Percentiles rank a stretch among this genome's conserved stretches.
Conservation (phyloP, 1,140 invertebrate species). For the Trinorchestia longiramus region DNA sequence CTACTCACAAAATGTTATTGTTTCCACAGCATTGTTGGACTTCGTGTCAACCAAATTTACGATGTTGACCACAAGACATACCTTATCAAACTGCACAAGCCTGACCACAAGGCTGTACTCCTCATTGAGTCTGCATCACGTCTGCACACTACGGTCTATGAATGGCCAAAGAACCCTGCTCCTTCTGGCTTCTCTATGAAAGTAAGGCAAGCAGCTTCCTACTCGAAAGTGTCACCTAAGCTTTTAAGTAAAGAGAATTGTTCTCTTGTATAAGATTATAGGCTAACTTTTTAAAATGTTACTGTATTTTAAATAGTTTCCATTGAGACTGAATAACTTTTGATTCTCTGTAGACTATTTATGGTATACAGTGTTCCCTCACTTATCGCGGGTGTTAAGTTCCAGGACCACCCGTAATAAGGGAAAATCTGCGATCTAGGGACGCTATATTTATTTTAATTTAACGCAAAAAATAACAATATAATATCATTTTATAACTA, state of each 20-base stretch:
- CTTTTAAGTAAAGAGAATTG: neutral
- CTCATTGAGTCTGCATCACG: slow-evolving; percentile 94
- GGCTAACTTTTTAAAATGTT: neutral
- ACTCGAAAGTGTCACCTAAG: neutral
- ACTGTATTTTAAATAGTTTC: neutral
- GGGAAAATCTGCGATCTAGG: too few species aligned
- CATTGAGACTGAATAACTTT: neutral
- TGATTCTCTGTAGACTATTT: too few species aligned
- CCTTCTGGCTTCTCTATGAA: slow-evolving; percentile 96
- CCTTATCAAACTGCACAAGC: slow-evolving; percentile 87
- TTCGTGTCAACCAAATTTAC: slow-evolving; percentile 97
- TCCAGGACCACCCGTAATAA: too few species aligned
- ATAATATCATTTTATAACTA: too few species aligned
- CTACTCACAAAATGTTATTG: neutral
- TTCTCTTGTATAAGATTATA: neutral
- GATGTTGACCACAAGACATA: slow-evolving; percentile 98
- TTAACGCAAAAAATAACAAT: too few species aligned
- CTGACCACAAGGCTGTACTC: slow-evolving; percentile 87
- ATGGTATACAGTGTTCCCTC: too few species aligned
- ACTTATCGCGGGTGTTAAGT: too few species aligned
- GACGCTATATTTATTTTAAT: too few species aligned
- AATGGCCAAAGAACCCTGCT: slow-evolving; percentile 95
- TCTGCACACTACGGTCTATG: slow-evolving; percentile 94
- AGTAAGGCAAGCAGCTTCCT: slow-evolving; percentile 71
- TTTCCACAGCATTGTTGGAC: slow-evolving; percentile 81